Evolutionary conservation across 2,113 vertebrate genomes (phyloP), one percentile per base, ranked within the genome.

Genomic region (Atlantisia rogersi): DNA sequence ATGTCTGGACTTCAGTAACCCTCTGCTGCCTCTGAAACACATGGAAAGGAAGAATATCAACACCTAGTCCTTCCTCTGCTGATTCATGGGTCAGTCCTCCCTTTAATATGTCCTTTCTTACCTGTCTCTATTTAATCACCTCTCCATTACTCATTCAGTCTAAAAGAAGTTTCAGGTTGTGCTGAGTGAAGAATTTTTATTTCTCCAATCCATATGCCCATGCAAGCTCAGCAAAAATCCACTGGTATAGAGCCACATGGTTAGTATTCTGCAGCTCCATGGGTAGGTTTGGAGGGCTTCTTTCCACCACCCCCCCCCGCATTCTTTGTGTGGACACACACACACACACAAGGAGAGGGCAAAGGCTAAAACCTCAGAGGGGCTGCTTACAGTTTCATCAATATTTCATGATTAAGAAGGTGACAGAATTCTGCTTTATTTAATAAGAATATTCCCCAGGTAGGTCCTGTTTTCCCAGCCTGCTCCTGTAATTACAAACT

Each of bases 351-450:
- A 92, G 91, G 78, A 93, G 88, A 97, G 95, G 92, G 84, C 95
- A 96, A 96, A 97, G 95, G 96, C 86, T 92, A 95, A 94, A 96
- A 95, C 91, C 94, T 96, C 89, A 82, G 95, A 97, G 79, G 86
- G 86, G 42, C 75, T 94, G 94, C 93, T 97, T 97, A 95, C 88
- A 92, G 94, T 95, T 97, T 97, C 97, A 97, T 98, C 97, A 96
- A 97, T 96, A 97, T 97, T 98, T 97, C 95, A 94, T 96, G 89
- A 96, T 97, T 96, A 96, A 96, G 93, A 96, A 97, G 96, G 97
- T 97, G 96, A 97, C 96, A 96, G 96, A 95, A 97, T 96, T 96
- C 95, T 94, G 93, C 86, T 94, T 97, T 96, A 96, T 97, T 97
- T 97, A 97, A 97, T 96, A 97, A 95, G 93, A 96, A 48, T 94